Conservation (phyloP, 2,113 vertebrate species). For the Telmatochromis sp. region DNA sequence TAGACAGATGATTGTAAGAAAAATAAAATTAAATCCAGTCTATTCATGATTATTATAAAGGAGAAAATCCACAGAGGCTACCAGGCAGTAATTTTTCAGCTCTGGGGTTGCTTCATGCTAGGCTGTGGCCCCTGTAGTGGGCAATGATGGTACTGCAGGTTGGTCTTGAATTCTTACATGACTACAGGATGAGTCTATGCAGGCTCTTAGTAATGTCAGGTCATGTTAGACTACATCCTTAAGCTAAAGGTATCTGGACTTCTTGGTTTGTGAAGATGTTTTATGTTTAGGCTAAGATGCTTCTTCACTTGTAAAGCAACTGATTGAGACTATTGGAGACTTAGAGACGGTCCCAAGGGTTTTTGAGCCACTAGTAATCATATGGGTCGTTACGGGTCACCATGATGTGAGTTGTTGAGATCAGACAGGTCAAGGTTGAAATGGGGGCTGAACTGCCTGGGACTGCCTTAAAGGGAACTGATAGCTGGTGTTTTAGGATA, state of each 20-base stretch:
- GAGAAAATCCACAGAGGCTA: background rate
- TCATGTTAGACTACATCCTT: background rate
- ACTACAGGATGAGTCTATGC: background rate
- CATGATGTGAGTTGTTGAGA: background rate
- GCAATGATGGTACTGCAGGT: background rate
- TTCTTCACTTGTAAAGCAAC: background rate
- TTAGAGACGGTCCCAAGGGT: background rate
- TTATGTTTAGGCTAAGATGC: background rate
- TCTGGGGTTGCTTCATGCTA: background rate
- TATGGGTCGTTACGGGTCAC: background rate
- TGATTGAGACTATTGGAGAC: background rate
- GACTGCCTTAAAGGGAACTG: background rate
- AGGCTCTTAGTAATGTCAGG: fast-evolving
- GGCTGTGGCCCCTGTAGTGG: background rate
- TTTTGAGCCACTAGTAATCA: background rate
- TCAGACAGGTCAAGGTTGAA: background rate
- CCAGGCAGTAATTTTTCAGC: background rate
- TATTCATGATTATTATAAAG: background rate
- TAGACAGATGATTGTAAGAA: background rate
- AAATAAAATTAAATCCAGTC: background rate
- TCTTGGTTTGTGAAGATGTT: background rate
- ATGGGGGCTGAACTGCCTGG: background rate
- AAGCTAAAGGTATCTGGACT: background rate
- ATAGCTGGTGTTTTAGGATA: background rate
- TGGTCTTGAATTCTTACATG: background rate